Evolutionary conservation across 2,113 vertebrate genomes (phyloP).

Genomic region (Castor canadensis): DNA sequence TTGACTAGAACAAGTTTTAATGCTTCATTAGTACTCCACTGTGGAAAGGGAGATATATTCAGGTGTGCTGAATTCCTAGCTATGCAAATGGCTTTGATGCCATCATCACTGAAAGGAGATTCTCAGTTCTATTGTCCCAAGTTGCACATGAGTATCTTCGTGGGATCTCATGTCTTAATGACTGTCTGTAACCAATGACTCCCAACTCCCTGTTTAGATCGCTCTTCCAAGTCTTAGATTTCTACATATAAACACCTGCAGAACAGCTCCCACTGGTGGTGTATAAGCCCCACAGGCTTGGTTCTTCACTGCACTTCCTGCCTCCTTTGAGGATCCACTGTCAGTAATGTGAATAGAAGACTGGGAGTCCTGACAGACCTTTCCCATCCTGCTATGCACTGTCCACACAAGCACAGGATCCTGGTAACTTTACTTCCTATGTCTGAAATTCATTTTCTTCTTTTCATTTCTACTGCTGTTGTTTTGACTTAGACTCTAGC

Average conservation of each 20-base stretch:
- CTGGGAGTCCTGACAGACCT: neutral
- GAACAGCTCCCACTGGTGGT: neutral
- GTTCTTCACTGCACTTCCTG: neutral
- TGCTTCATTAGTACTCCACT: neutral
- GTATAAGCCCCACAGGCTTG: neutral
- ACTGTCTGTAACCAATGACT: neutral
- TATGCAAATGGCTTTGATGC: neutral
- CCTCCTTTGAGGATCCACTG: neutral
- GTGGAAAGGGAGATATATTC: neutral
- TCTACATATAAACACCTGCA: neutral
- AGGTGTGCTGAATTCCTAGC: neutral
- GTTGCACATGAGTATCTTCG: neutral
- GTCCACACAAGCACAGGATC: neutral
- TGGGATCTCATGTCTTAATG: neutral
- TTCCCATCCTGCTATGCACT: neutral
- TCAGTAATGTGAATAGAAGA: neutral
- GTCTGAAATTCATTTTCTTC: neutral
- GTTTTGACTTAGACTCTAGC: neutral
- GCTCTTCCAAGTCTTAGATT: neutral
- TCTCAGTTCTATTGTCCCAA: neutral
- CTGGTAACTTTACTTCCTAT: neutral
- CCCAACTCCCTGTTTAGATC: constrained; percentile 22
- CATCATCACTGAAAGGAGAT: neutral
- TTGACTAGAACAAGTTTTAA: neutral
- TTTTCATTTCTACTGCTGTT: neutral